Conservation (phyloP, 2,113 vertebrate species). For the Geococcyx californianus region DNA sequence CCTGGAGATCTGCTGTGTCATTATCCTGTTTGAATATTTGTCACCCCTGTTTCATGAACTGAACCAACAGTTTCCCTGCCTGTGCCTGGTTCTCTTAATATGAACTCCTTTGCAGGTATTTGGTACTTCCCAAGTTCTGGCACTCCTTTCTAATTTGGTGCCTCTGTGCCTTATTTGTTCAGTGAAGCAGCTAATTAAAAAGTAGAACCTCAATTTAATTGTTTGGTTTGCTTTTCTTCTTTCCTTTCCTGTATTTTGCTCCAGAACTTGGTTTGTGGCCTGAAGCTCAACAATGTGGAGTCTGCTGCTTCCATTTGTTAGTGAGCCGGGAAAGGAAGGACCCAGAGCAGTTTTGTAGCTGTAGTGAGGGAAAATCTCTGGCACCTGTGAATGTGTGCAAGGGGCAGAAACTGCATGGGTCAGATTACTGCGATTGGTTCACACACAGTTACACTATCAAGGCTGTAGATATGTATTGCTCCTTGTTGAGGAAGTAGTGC, state of each 20-base stretch:
- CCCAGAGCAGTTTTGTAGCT: neutral
- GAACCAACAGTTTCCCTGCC: neutral
- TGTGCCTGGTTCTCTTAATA: neutral
- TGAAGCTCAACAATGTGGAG: neutral
- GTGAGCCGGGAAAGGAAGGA: neutral
- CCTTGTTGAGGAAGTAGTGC: neutral
- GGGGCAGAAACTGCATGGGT: rapidly evolving
- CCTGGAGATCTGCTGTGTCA: neutral
- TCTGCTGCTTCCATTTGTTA: neutral
- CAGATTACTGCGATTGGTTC: neutral
- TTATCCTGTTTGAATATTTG: neutral
- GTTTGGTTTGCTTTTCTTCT: neutral
- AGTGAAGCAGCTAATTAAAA: neutral
- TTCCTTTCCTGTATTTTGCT: neutral
- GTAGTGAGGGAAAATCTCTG: neutral
- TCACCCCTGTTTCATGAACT: neutral
- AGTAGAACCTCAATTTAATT: neutral
- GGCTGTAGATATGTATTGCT: neutral
- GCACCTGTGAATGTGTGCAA: neutral
- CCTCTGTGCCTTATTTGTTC: neutral
- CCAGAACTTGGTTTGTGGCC: neutral
- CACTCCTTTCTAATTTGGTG: neutral
- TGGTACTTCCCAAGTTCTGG: neutral
- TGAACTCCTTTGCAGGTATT: neutral
- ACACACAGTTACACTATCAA: rapidly evolving